phyloP scores from a whole-genome alignment of 2,888 invertebrate genomes.

The Dendrolimus houi region DNA sequence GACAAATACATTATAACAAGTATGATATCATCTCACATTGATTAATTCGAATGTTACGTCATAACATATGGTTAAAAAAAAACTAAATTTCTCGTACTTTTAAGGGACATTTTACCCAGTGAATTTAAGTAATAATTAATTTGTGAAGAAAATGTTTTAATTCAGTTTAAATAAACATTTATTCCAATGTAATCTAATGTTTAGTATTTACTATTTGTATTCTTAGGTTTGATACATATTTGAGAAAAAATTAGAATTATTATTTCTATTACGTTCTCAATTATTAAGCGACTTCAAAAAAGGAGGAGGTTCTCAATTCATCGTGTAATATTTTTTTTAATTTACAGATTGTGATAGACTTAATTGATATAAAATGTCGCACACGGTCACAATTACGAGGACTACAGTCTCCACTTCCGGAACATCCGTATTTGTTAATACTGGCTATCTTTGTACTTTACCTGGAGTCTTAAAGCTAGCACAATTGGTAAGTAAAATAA shows the following conservation, averaged over 20 bases:
- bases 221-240: too few relatives aligned
- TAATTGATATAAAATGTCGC: conserved; percentile 81
- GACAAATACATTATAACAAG: not conserved
- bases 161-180: too few relatives aligned
- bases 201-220: too few relatives aligned
- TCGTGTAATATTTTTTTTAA: not conserved
- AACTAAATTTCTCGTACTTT: too few relatives aligned
- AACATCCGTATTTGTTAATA: conserved; percentile 86
- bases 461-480: conserved; percentile 89
- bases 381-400: conserved; percentile 90
- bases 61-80: not conserved
- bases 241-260: too few relatives aligned
- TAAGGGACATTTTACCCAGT: too few relatives aligned
- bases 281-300: too few relatives aligned
- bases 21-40: not conserved
- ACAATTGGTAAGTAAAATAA: conserved; percentile 80
- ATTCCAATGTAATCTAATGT: too few relatives aligned
- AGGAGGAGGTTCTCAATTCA: too few relatives aligned
- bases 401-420: conserved; percentile 87
- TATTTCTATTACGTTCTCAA: too few relatives aligned
- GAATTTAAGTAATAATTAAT: too few relatives aligned
- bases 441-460: conserved; percentile 85
- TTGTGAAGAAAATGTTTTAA: too few relatives aligned
- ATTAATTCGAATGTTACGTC: not conserved
- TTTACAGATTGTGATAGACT: not conserved